A percentile compares a stretch with the other conserved stretches of the same genome.
Evolutionary conservation across 2,113 vertebrate genomes (phyloP).

Genomic region (Tapirus terrestris): DNA sequence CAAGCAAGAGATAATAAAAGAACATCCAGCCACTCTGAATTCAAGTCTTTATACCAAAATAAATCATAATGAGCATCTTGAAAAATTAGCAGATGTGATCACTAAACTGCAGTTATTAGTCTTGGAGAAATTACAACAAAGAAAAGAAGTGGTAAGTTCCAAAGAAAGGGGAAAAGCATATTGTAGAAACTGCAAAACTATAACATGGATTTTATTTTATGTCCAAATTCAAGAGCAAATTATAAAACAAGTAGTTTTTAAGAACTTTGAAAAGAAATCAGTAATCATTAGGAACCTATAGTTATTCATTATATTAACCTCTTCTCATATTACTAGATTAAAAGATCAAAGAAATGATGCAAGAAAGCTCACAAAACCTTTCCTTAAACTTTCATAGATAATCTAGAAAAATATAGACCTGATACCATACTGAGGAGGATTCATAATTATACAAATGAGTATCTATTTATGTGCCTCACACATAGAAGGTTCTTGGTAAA

Average conservation of each 20-base stretch:
- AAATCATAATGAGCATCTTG: not conserved
- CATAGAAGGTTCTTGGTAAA: not conserved
- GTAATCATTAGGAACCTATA: not conserved
- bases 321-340: not conserved
- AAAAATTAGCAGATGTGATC: not conserved
- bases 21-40: not conserved
- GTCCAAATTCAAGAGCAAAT: not conserved
- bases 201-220: not conserved
- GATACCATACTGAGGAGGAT: not conserved
- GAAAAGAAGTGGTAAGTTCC: not conserved
- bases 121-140: not conserved
- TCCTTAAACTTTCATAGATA: not conserved
- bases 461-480: not conserved
- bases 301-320: not conserved
- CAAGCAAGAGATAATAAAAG: not conserved
- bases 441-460: not conserved
- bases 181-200: not conserved
- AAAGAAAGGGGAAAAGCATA: not conserved
- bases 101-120: not conserved
- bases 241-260: not conserved
- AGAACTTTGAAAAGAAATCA: constrained; percentile 2
- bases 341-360: constrained; percentile 1
- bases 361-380: not conserved
- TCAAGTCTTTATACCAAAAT: not conserved
- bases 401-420: not conserved